A percentile compares a stretch with the other conserved stretches of the same genome.
Conservation (phyloP, 2,888 invertebrate species). For the Clitarchus hookeri region DNA sequence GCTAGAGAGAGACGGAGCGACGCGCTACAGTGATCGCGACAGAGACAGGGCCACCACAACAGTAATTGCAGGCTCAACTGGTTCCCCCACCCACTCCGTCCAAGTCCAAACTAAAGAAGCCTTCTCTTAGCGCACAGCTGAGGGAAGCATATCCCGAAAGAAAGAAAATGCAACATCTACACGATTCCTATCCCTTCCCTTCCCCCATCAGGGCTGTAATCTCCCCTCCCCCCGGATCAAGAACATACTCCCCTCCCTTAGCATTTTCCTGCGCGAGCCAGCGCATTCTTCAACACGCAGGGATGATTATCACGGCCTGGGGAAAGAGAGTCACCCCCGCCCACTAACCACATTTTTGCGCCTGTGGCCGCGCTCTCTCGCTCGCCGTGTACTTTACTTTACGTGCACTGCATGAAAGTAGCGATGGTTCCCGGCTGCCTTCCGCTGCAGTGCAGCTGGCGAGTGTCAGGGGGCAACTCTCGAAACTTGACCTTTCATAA, state of each 20-base stretch:
- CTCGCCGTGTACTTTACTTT: too few species aligned
- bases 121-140: conserved; percentile 8
- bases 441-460: too few species aligned
- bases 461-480: too few species aligned
- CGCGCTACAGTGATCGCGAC: not conserved
- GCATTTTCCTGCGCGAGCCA: not conserved
- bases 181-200: not conserved
- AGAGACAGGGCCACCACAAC: not conserved
- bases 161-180: conserved; percentile 8
- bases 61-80: not conserved
- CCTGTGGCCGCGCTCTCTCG: not conserved
- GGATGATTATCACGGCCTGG: not conserved
- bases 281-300: not conserved
- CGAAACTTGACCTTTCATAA: too few species aligned
- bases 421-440: too few species aligned
- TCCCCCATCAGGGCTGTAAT: not conserved
- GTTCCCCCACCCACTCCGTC: not conserved
- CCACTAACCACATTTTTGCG: not conserved
- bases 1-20: not conserved
- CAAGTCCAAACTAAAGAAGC: not conserved
- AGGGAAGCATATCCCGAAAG: not conserved
- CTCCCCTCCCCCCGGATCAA: not conserved
- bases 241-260: not conserved
- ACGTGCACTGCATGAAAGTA: too few species aligned
- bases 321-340: not conserved